A percentile compares a stretch with the other conserved stretches of the same genome.
Evolutionary conservation across 2,113 vertebrate genomes (phyloP).

Genomic region (Ictalurus punctatus): DNA sequence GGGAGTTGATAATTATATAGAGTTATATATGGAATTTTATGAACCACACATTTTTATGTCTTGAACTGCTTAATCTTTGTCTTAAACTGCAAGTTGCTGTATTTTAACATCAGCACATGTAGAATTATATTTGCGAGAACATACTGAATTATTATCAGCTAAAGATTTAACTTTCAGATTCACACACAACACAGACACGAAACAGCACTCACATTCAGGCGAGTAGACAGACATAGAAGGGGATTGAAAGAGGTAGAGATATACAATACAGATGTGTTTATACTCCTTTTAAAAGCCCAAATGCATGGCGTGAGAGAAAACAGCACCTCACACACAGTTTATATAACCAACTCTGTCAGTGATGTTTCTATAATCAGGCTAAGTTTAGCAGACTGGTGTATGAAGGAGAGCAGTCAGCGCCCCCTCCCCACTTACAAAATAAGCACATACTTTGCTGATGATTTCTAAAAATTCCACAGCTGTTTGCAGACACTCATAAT

Average conservation of each 20-base stretch:
- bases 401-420: constrained; percentile 20
- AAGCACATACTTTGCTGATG: constrained; percentile 24
- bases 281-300: not conserved
- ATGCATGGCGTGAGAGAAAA: not conserved
- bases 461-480: constrained; percentile 36
- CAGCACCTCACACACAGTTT: constrained; percentile 40
- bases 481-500: constrained; percentile 41
- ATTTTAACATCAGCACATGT: not conserved
- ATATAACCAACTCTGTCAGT: constrained; percentile 48
- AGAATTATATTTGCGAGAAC: not conserved
- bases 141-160: not conserved
- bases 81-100: not conserved
- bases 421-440: constrained; percentile 5
- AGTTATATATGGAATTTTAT: not conserved
- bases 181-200: not conserved
- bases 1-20: not conserved
- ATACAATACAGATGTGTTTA: constrained; percentile 1
- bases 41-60: not conserved
- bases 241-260: not conserved
- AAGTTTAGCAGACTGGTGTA: constrained; percentile 48
- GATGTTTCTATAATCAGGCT: constrained; percentile 44
- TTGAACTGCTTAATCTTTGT: not conserved
- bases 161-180: not conserved
- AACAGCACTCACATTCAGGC: not conserved
- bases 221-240: not conserved